Evolutionary conservation across 2,888 invertebrate genomes (phyloP).

Genomic region (Beris chalybata): DNA sequence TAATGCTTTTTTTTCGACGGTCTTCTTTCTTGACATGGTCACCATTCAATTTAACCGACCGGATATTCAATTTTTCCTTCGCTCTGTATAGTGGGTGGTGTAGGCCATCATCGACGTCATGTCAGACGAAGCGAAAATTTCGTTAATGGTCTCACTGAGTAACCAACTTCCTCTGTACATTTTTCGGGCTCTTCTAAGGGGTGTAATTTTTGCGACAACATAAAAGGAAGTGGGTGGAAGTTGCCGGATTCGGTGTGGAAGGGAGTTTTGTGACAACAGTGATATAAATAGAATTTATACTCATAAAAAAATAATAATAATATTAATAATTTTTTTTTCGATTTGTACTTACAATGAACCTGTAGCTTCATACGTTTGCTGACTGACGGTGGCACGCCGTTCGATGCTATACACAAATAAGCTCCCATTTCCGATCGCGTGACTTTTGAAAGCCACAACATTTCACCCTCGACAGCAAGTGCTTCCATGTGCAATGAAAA

Average conservation of each 20-base stretch:
- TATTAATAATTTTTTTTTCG: background rate
- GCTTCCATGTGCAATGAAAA: slow-evolving; percentile 55
- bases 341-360: slow-evolving; percentile 79
- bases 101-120: slow-evolving; percentile 12
- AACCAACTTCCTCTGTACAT: no score
- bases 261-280: no score
- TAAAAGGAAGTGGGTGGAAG: no score
- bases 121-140: slow-evolving; percentile 19
- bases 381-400: slow-evolving; percentile 85
- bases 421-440: slow-evolving; percentile 89
- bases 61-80: slow-evolving; percentile 36
- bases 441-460: slow-evolving; percentile 79
- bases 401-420: slow-evolving; percentile 85
- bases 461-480: slow-evolving; percentile 74
- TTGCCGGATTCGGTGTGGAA: no score
- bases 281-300: no score
- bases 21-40: background rate
- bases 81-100: slow-evolving; percentile 4
- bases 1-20: slow-evolving; percentile 1
- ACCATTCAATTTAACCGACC: slow-evolving; percentile 26
- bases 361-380: slow-evolving; percentile 90
- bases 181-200: no score
- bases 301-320: no score
- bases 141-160: slow-evolving; percentile 2
- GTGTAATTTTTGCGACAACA: no score